A percentile compares a stretch with the other conserved stretches of the same genome.
These are phyloP conservation scores for Eledona agricola DNA, from an alignment of 2,888 invertebrate species.

Conservation along the genomic window DNA sequence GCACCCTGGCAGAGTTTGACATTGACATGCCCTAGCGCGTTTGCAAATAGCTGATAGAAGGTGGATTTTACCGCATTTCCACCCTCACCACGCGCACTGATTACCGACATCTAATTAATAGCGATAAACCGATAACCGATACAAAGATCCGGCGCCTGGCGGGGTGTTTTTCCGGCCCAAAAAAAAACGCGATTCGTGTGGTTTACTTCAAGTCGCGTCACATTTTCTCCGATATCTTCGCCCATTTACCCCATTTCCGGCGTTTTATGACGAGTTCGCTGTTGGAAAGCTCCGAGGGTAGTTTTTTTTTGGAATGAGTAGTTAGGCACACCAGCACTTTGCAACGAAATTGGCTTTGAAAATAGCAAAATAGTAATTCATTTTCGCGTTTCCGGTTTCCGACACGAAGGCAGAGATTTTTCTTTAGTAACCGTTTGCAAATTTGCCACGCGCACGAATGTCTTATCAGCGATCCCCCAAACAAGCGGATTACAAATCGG, in stretches of 20 bases:
- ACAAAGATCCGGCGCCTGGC: background rate
- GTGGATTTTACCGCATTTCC: slow-evolving; percentile 5
- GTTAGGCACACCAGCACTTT: slow-evolving; percentile 2
- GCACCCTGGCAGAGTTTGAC: too few relatives aligned
- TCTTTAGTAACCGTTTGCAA: slow-evolving; percentile 26
- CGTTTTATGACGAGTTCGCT: too few relatives aligned
- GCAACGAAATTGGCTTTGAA: too few relatives aligned
- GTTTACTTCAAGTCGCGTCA: background rate
- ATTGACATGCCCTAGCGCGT: too few relatives aligned
- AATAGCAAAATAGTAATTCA: slow-evolving; percentile 9
- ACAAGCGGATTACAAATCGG: slow-evolving; percentile 27
- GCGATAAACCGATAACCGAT: slow-evolving; percentile 13
- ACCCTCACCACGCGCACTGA: background rate
- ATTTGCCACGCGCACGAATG: slow-evolving; percentile 28
- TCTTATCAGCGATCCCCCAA: slow-evolving; percentile 30
- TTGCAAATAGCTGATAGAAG: background rate
- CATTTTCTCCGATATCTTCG: too few relatives aligned
- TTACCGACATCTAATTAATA: slow-evolving; percentile 17
- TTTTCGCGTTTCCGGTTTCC: slow-evolving; percentile 8
- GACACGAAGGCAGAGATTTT: slow-evolving; percentile 18
- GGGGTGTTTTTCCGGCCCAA: background rate
- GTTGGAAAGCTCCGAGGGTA: too few relatives aligned
- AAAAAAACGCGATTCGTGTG: background rate
- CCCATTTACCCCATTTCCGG: too few relatives aligned
- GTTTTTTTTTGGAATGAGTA: too few relatives aligned